These are phyloP conservation scores for Hirundichthys speculiger DNA, from an alignment of 2,113 vertebrate species.

Conservation along the genomic window DNA sequence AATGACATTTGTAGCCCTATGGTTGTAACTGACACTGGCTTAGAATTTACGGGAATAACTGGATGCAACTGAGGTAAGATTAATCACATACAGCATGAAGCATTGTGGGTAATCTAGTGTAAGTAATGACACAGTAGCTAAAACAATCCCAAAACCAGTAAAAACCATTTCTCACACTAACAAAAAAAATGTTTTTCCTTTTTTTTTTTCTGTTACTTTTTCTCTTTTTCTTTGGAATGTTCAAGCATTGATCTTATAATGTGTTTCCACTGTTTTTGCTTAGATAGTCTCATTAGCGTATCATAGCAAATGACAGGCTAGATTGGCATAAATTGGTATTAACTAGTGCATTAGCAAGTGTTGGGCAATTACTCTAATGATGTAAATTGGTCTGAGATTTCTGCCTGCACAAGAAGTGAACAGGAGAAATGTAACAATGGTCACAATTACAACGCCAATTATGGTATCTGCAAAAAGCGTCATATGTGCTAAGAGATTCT, in stretches of 20 bases:
- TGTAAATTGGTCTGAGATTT: slow-evolving; percentile 39
- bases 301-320: slow-evolving; percentile 70
- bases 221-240: too few relatives aligned
- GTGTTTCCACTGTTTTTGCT: slow-evolving; percentile 36
- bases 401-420: too few relatives aligned
- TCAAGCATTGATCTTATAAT: slow-evolving; percentile 18
- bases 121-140: too few relatives aligned
- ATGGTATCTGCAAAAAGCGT: slow-evolving; percentile 72
- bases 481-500: slow-evolving; percentile 59
- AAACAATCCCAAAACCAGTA: too few relatives aligned
- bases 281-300: slow-evolving; percentile 67
- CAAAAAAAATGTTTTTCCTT: background rate
- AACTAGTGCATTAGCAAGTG: slow-evolving; percentile 57
- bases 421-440: slow-evolving; percentile 74
- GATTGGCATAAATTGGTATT: slow-evolving; percentile 72
- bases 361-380: slow-evolving; percentile 79
- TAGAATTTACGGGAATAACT: too few relatives aligned
- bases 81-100: too few relatives aligned
- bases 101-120: too few relatives aligned
- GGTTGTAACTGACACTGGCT: too few relatives aligned
- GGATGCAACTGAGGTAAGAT: too few relatives aligned
- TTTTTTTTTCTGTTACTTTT: too few relatives aligned
- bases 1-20: too few relatives aligned
- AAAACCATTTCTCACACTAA: too few relatives aligned
- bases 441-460: slow-evolving; percentile 81